Evolutionary conservation across 2,888 invertebrate genomes (phyloP), one percentile per base, ranked within the genome.

Genomic region (Limnephilus rhombicus): DNA sequence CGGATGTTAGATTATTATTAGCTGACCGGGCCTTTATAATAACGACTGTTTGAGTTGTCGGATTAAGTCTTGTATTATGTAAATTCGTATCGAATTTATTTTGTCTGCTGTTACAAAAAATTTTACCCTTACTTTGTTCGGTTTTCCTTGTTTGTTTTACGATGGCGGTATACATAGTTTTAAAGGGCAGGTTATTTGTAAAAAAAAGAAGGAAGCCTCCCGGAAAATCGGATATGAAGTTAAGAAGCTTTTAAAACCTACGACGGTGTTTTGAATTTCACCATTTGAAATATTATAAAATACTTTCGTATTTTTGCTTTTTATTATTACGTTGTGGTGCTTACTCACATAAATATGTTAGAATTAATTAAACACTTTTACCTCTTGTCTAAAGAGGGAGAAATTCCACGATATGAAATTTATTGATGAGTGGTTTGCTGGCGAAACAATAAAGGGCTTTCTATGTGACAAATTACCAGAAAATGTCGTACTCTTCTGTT

Each of bases 61-160:
- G 86, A 49, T 45, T 29, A 45, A 24, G 31, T 85, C 18, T 41
- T 45, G 86, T 4, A 31, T 86, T 86, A 68, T 68, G 5, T 68
- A 68, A 68, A 68, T 7, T 68, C 68, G 68, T 29, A 49, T 49
- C 31, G 86, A 86, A 9, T 86, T 41, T 85, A 41, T 85, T 85
- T 34, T 85, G 24, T 68, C 9, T n/a, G 68, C n/a, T 24, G 24
- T 68, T 68, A 24, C 68, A 68, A 68, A 68, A 68, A 68, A 68
- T 7, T 5, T 9, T 2, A 2, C 68, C 9, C 68, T 24, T 68
- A 24, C 68, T 68, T 68, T 24, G 24, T 68, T 68, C 24, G 68
- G 24, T 68, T 68, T 68, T 68, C 68, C 24, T n/a, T 68, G 68
- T 68, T 24, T 68, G 24, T 68, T 68, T 68, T 68, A 68, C 68